These are phyloP conservation scores for Hemiscyllium ocellatum DNA, from an alignment of 2,113 vertebrate species.

Conservation along the genomic window DNA sequence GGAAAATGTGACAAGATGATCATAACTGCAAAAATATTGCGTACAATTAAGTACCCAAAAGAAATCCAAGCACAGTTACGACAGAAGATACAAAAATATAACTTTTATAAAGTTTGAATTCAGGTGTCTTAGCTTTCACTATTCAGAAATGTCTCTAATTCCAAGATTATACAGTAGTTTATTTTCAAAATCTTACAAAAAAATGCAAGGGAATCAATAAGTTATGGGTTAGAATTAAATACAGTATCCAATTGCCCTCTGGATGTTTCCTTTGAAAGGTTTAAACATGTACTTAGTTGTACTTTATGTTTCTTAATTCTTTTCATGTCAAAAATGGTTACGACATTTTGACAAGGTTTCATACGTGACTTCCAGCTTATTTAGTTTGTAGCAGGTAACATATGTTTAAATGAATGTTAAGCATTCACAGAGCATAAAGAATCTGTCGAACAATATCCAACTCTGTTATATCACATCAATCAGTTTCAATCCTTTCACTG, in stretches of 20 bases:
- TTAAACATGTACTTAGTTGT: background rate
- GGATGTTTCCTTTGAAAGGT: background rate
- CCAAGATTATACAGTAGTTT: background rate
- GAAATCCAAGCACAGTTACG: background rate
- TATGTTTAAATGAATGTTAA: background rate
- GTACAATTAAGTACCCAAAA: background rate
- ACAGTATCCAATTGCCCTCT: background rate
- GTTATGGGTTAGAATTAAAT: background rate
- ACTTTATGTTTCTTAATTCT: background rate
- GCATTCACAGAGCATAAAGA: no score
- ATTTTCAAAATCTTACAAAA: background rate
- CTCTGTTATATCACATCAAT: no score
- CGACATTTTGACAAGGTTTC: background rate
- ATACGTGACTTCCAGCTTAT: background rate
- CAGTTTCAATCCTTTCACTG: no score
- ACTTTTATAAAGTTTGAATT: background rate
- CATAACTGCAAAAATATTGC: background rate
- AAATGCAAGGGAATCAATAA: background rate
- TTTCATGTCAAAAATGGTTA: background rate
- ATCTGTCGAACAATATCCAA: no score
- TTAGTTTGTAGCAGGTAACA: background rate
- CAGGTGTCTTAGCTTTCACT: background rate
- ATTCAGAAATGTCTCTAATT: background rate
- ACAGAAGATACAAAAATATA: background rate
- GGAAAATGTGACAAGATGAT: background rate